Conservation (phyloP, 2,888 invertebrate species). For the Cephus pulcher region DNA sequence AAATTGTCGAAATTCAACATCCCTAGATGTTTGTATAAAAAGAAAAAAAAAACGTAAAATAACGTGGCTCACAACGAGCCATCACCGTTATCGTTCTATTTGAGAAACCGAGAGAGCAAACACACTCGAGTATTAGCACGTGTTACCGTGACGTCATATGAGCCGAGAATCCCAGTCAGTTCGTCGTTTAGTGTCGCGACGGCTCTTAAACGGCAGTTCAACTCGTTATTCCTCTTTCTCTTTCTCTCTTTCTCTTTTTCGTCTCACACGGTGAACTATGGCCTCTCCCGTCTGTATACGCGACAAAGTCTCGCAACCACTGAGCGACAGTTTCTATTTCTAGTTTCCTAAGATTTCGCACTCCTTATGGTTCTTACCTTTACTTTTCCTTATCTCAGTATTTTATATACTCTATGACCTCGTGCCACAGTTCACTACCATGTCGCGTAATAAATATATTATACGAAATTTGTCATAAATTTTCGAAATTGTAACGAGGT, state of each 20-base stretch:
- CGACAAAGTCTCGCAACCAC: too few relatives aligned
- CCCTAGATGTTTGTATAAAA: too few relatives aligned
- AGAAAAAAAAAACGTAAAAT: too few relatives aligned
- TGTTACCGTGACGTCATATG: conserved; percentile 1
- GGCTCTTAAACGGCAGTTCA: background rate
- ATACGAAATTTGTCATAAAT: too few relatives aligned
- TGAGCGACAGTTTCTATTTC: too few relatives aligned
- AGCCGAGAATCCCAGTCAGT: background rate
- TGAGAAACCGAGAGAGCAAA: background rate
- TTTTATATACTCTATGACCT: background rate
- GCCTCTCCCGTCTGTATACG: background rate
- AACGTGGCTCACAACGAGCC: background rate
- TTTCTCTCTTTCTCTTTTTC: conserved; percentile 13
- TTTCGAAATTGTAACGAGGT: too few relatives aligned
- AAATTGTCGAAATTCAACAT: too few relatives aligned
- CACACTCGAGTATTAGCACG: conserved; percentile 5
- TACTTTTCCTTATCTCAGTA: background rate
- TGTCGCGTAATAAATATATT: too few relatives aligned
- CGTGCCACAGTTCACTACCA: too few relatives aligned
- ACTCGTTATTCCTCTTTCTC: conserved; percentile 11
- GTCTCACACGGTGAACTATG: background rate
- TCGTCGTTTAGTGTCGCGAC: background rate
- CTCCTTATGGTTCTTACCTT: background rate
- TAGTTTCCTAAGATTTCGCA: too few relatives aligned
- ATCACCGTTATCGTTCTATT: conserved; percentile 1